Evolutionary conservation across 2,113 vertebrate genomes (phyloP).

Genomic region (Lycaon pictus): DNA sequence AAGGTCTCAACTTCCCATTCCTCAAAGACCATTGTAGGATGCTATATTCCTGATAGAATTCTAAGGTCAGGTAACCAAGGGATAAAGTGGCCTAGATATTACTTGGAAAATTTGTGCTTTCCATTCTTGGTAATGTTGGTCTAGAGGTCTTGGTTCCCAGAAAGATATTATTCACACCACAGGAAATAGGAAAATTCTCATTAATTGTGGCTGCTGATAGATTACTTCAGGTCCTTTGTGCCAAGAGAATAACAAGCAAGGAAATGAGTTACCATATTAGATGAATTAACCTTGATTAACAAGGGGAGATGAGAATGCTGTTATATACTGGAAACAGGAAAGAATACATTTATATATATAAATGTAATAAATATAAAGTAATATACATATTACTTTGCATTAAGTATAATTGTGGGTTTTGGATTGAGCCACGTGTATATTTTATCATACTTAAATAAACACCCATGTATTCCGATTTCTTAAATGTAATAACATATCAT

Average conservation of each 20-base stretch:
- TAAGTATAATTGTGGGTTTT: neutral
- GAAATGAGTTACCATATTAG: neutral
- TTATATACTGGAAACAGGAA: neutral
- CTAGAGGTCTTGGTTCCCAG: neutral
- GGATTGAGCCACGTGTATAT: neutral
- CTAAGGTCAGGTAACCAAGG: neutral
- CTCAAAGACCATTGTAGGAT: neutral
- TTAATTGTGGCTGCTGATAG: neutral
- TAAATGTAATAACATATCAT: neutral
- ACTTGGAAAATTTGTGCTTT: neutral
- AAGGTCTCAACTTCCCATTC: neutral
- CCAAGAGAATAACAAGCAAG: neutral
- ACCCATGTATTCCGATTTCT: neutral
- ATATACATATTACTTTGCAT: neutral
- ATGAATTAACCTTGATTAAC: neutral
- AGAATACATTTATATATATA: neutral
- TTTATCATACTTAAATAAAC: slow-evolving; percentile 1
- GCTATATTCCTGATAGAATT: too few relatives aligned
- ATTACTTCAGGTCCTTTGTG: neutral
- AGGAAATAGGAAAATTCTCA: neutral
- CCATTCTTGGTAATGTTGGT: neutral
- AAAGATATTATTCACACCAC: neutral
- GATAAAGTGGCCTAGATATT: neutral
- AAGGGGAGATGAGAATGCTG: neutral
- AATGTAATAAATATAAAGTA: too few relatives aligned